Conservation (phyloP, 2,797 vertebrate species). For the Limosa lapponica region DNA sequence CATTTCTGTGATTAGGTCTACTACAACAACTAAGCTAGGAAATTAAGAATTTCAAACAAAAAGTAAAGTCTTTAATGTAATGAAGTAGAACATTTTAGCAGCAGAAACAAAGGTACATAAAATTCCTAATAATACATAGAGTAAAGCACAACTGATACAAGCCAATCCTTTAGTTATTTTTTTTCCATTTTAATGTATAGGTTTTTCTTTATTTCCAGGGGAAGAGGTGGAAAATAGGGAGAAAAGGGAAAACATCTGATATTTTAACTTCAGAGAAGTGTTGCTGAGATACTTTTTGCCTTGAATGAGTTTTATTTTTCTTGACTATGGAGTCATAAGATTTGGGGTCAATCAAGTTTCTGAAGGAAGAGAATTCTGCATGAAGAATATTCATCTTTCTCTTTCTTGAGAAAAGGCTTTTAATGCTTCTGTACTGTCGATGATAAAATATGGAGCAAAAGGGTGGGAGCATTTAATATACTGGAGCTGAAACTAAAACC, state of each 20-base stretch:
- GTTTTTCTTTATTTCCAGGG: neutral
- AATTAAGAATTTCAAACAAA: neutral
- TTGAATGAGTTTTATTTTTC: slow-evolving; percentile 24
- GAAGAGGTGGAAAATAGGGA: neutral
- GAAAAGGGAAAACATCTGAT: neutral
- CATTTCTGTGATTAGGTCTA: neutral
- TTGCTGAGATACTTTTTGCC: neutral
- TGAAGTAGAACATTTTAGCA: neutral
- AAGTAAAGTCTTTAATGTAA: neutral
- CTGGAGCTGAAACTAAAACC: slow-evolving; percentile 50
- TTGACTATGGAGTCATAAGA: neutral
- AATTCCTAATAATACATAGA: neutral
- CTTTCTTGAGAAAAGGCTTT: slow-evolving; percentile 51
- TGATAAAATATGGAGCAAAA: slow-evolving; percentile 61
- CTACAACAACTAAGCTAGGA: neutral
- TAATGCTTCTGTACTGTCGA: neutral
- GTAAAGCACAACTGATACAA: neutral
- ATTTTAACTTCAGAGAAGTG: neutral
- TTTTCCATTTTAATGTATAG: neutral
- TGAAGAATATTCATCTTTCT: slow-evolving; percentile 2
- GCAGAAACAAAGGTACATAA: neutral
- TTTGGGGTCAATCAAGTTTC: slow-evolving; percentile 44
- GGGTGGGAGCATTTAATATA: slow-evolving; percentile 44
- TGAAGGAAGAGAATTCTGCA: slow-evolving; percentile 1
- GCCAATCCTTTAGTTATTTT: neutral